Evolutionary conservation across 37 sponge, comb jelly and placozoan species (phyloP).

Genomic region (Agelas oroides): DNA sequence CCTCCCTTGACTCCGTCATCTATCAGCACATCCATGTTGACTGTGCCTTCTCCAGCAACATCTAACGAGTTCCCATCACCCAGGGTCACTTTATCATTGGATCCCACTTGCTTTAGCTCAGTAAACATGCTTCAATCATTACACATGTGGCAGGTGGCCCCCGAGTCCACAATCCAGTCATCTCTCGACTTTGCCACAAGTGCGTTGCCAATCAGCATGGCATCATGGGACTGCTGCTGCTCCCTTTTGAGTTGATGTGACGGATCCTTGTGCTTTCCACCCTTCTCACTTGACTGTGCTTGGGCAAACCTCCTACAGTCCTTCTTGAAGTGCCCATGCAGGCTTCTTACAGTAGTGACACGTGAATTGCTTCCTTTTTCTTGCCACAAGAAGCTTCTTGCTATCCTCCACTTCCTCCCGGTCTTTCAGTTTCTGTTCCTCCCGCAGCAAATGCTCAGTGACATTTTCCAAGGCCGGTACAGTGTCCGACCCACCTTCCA

Average conservation of each 20-base stretch:
- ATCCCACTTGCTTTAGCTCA: background rate
- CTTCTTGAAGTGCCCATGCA: slow-evolving; percentile 7
- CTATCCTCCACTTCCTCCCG: background rate
- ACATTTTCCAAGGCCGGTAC: slow-evolving; percentile 2
- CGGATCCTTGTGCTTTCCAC: background rate
- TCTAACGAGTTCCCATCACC: slow-evolving; percentile 20
- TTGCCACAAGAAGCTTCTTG: background rate
- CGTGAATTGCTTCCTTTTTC: slow-evolving; percentile 21
- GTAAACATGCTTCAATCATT: background rate
- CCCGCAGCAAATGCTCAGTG: slow-evolving; percentile 12
- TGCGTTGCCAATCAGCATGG: background rate
- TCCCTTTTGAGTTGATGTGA: background rate
- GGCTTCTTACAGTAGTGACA: slow-evolving; percentile 29
- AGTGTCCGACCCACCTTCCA: slow-evolving; percentile 2
- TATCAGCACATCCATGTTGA: background rate
- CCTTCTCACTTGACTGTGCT: background rate
- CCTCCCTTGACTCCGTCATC: background rate
- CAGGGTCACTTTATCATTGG: background rate
- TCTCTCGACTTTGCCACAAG: slow-evolving; percentile 5
- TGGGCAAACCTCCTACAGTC: slow-evolving; percentile 4
- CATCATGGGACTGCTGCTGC: background rate
- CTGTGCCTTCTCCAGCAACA: background rate
- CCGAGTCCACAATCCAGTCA: slow-evolving; percentile 42
- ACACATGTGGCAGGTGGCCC: slow-evolving; percentile 39
- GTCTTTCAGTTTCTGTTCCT: slow-evolving; percentile 11